phyloP scores from a whole-genome alignment of 2,888 invertebrate genomes.

The Lasioglossum pauxillum region DNA sequence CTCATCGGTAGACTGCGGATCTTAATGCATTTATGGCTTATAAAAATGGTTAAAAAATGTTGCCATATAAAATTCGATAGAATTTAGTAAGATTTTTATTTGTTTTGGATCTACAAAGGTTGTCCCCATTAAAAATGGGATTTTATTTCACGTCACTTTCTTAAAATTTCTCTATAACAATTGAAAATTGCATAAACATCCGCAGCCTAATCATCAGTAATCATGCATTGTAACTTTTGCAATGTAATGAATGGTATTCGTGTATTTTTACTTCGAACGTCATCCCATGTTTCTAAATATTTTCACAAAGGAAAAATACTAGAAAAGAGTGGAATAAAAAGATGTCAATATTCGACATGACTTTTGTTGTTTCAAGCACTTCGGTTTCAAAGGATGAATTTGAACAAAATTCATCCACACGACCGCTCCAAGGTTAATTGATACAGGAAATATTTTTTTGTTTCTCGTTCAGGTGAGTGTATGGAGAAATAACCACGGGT shows the following conservation, averaged over 20 bases:
- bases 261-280: not conserved
- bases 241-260: not conserved
- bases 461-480: not conserved
- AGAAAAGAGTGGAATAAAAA: not conserved
- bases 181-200: no score
- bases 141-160: no score
- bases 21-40: no score
- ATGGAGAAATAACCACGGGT: not conserved
- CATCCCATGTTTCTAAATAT: not conserved
- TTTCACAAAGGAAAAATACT: not conserved
- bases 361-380: not conserved
- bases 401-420: not conserved
- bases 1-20: no score
- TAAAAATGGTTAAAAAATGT: no score
- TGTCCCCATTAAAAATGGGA: no score
- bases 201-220: no score
- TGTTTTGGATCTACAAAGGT: no score
- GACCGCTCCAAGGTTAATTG: not conserved
- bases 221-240: not conserved
- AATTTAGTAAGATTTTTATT: no score
- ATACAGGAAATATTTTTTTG: not conserved
- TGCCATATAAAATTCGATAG: no score
- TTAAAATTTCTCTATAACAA: no score
- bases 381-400: not conserved
- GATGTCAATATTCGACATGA: not conserved